Evolutionary conservation across 2,797 vertebrate species (phyloP).

Genomic region (Synanceia verrucosa): DNA sequence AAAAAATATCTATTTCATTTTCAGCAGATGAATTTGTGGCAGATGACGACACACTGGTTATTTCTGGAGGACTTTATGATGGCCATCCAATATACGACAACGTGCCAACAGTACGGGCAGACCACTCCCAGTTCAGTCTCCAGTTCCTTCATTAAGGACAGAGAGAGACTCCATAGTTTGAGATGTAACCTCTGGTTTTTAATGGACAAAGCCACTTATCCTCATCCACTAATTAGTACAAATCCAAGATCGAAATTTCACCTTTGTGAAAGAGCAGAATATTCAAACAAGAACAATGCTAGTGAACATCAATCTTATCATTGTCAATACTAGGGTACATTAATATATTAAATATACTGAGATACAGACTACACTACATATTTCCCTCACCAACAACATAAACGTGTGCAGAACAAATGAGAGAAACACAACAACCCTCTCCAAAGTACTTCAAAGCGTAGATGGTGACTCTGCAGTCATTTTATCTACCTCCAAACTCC

Average conservation of each 20-base stretch:
- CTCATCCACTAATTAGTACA: not conserved
- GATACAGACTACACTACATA: not conserved
- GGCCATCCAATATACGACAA: constrained; percentile 78
- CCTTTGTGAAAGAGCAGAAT: not conserved
- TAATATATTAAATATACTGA: not conserved
- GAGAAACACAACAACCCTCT: not conserved
- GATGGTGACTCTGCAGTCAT: not conserved
- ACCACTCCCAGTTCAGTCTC: constrained; percentile 74
- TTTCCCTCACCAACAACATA: constrained; percentile 5
- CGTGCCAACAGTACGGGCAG: constrained; percentile 61
- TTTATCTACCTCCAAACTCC: not conserved
- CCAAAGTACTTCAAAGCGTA: not conserved
- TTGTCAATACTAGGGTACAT: constrained; percentile 5
- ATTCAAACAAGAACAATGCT: constrained; percentile 15
- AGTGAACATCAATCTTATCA: constrained; percentile 31
- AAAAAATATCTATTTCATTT: constrained; percentile 19
- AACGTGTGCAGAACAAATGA: not conserved
- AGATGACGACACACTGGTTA: constrained; percentile 79
- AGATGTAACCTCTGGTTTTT: constrained; percentile 1
- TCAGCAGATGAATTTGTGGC: constrained; percentile 67
- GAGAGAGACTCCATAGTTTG: constrained; percentile 15
- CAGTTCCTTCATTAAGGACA: constrained; percentile 76
- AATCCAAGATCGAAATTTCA: not conserved
- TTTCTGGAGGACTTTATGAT: constrained; percentile 85
- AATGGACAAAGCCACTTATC: not conserved